These are phyloP conservation scores for Subacronicta megacephala DNA, from an alignment of 2,888 invertebrate genomes.

Conservation along the genomic window DNA sequence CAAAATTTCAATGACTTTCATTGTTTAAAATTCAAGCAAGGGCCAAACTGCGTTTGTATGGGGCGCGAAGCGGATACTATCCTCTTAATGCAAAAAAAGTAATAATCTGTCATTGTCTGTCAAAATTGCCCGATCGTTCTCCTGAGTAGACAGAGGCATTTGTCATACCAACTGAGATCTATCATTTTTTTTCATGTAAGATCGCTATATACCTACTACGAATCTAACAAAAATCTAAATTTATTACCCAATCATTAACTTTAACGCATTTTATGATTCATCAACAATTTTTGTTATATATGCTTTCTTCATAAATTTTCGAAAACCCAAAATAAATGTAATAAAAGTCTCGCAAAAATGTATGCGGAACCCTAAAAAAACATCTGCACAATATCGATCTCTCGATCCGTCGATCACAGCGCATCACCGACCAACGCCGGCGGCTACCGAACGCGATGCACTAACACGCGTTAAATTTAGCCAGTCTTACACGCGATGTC, in stretches of 20 bases:
- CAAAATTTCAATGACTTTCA: too few relatives aligned
- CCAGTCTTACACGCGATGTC: slow-evolving; percentile 86
- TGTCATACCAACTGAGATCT: slow-evolving; percentile 19
- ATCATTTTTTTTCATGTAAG: too few relatives aligned
- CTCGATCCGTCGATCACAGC: slow-evolving; percentile 53
- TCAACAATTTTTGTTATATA: not conserved
- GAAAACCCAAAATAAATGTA: slow-evolving; percentile 27
- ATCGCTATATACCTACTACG: too few relatives aligned
- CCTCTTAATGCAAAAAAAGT: slow-evolving; percentile 10
- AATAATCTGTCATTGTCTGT: slow-evolving; percentile 18
- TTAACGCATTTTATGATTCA: slow-evolving; percentile 9
- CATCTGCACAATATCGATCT: slow-evolving; percentile 73
- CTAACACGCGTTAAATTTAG: slow-evolving; percentile 81
- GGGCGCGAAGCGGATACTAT: too few relatives aligned
- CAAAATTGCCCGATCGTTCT: slow-evolving; percentile 19
- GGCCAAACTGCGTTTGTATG: too few relatives aligned
- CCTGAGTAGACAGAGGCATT: slow-evolving; percentile 7
- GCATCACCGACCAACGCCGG: slow-evolving; percentile 46
- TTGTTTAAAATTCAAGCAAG: too few relatives aligned
- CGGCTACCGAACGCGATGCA: slow-evolving; percentile 68
- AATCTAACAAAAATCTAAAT: not conserved
- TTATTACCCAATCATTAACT: slow-evolving; percentile 8
- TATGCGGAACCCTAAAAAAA: slow-evolving; percentile 58
- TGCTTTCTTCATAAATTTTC: slow-evolving; percentile 11
- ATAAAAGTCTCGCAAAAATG: slow-evolving; percentile 33